Evolutionary conservation across 2,888 invertebrate species (phyloP).

Genomic region (Chloroclysta siterata): DNA sequence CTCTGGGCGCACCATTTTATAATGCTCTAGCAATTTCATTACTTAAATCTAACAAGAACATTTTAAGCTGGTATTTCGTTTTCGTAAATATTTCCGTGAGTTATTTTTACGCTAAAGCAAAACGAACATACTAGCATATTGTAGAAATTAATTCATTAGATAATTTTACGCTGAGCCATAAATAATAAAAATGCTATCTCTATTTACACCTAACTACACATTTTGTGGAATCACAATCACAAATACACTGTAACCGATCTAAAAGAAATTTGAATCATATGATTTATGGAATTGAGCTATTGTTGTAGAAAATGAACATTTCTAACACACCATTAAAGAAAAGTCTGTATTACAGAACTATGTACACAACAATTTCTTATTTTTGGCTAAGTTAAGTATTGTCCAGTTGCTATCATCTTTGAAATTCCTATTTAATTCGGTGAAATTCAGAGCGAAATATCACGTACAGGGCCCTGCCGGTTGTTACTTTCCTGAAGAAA

Average conservation of each 20-base stretch:
- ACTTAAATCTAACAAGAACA: conserved; percentile 4
- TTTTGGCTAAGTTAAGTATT: conserved; percentile 21
- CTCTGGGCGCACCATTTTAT: background rate
- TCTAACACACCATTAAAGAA: background rate
- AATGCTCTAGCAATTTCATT: conserved; percentile 2
- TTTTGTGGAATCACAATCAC: conserved; percentile 5
- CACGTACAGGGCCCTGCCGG: background rate
- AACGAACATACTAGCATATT: background rate
- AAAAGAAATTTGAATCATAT: background rate
- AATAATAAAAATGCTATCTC: conserved; percentile 9
- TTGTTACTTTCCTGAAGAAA: too few relatives aligned
- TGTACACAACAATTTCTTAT: conserved; percentile 13
- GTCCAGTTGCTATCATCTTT: conserved; percentile 19
- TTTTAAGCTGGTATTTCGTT: background rate
- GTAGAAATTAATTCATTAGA: conserved; percentile 2
- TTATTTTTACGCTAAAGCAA: background rate
- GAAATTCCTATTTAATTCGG: conserved; percentile 14
- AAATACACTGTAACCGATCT: conserved; percentile 1
- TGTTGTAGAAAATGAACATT: background rate
- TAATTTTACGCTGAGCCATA: conserved; percentile 8
- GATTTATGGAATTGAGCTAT: background rate
- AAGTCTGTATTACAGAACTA: conserved; percentile 17
- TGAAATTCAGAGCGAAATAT: background rate
- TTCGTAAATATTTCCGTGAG: background rate
- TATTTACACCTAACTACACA: conserved; percentile 17